phyloP scores from a whole-genome alignment of 2,113 vertebrate genomes.

The Cyanistes caeruleus region DNA sequence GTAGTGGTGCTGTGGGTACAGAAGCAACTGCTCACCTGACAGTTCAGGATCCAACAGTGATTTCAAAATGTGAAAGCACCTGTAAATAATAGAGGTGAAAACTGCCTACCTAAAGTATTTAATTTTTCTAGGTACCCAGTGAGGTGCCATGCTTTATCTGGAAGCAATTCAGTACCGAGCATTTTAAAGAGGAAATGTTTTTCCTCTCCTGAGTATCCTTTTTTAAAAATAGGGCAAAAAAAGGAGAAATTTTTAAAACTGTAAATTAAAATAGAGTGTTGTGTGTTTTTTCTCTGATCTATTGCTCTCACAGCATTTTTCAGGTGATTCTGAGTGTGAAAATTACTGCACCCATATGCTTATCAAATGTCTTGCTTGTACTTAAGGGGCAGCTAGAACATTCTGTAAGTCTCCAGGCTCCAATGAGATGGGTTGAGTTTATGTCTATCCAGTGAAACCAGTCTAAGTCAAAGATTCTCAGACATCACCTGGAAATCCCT shows the following conservation, averaged over 20 bases:
- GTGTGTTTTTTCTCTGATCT: neutral
- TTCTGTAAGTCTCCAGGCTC: neutral
- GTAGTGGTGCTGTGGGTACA: neutral
- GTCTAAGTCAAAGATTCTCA: neutral
- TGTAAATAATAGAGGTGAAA: neutral
- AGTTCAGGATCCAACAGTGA: neutral
- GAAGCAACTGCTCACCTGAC: neutral
- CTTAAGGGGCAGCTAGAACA: neutral
- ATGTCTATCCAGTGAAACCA: neutral
- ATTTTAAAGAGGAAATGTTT: neutral
- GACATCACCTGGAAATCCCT: neutral
- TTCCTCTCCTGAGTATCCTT: neutral
- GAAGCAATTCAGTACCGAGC: neutral
- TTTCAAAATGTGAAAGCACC: neutral
- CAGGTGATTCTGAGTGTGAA: neutral
- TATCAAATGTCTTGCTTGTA: neutral
- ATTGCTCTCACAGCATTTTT: neutral
- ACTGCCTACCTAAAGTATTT: neutral
- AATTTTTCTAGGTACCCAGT: neutral
- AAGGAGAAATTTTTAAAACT: neutral
- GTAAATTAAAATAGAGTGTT: neutral
- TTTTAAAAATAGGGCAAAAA: rapidly evolving
- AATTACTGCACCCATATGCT: neutral
- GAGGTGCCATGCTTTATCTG: neutral
- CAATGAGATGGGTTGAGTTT: neutral